Conservation (phyloP, 2,797 vertebrate species). For the Neosilurus mollespiculum region DNA sequence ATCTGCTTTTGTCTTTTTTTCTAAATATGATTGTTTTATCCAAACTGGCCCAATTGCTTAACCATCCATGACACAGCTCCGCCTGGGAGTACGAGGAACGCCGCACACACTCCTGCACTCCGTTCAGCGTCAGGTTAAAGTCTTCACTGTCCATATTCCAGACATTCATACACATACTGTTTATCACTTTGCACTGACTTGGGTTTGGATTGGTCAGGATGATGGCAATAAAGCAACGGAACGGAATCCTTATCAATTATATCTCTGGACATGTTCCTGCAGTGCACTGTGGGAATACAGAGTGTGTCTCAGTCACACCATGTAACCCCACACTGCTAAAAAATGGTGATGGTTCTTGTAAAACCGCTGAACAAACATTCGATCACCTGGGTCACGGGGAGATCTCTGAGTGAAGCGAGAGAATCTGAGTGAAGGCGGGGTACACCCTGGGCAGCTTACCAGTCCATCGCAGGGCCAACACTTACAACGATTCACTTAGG, state of each 20-base stretch:
- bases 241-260: not conserved
- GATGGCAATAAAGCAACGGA: not conserved
- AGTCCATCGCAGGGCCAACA: too few relatives aligned
- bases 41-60: slow-evolving; percentile 80
- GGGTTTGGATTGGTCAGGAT: not conserved
- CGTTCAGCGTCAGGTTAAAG: not conserved
- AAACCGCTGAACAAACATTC: not conserved
- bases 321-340: not conserved
- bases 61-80: slow-evolving; percentile 68
- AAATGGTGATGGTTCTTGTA: not conserved
- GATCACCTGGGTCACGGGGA: too few relatives aligned
- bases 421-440: too few relatives aligned
- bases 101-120: slow-evolving; percentile 15
- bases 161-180: not conserved
- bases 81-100: slow-evolving; percentile 36
- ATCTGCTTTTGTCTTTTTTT: slow-evolving; percentile 61
- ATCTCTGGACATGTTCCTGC: not conserved
- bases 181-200: not conserved
- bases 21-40: slow-evolving; percentile 75
- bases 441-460: too few relatives aligned
- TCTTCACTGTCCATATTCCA: not conserved
- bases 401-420: too few relatives aligned
- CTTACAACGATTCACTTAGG: too few relatives aligned
- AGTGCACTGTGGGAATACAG: not conserved
- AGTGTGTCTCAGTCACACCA: not conserved